Evolutionary conservation across 1,140 invertebrate species (phyloP).

Genomic region (Ceratina japonica): DNA sequence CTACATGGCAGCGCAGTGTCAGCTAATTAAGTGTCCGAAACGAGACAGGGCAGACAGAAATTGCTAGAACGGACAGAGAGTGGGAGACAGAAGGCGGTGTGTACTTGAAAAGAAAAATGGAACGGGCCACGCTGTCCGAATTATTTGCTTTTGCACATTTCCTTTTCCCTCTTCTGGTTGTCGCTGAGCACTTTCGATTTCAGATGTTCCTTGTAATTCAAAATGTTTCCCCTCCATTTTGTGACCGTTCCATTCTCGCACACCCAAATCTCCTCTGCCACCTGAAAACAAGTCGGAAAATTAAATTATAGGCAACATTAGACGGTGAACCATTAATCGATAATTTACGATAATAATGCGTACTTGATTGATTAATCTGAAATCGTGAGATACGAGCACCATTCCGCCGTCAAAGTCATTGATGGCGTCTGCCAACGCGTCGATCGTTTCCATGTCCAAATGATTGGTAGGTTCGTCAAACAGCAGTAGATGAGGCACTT

Average conservation of each 20-base stretch:
- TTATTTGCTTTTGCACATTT: slow-evolving; percentile 72
- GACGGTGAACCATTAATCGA: not conserved
- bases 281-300: slow-evolving; percentile 81
- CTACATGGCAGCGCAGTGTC: slow-evolving; percentile 70
- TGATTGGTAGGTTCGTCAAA: slow-evolving; percentile 99
- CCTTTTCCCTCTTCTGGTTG: slow-evolving; percentile 79
- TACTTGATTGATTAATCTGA: slow-evolving; percentile 98
- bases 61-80: slow-evolving; percentile 59
- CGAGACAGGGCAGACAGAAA: slow-evolving; percentile 1
- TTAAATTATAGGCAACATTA: not conserved
- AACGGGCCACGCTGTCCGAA: slow-evolving; percentile 39
- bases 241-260: slow-evolving; percentile 98
- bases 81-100: not conserved
- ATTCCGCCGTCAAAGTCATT: slow-evolving; percentile 99
- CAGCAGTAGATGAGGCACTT: slow-evolving; percentile 95
- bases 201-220: slow-evolving; percentile 97
- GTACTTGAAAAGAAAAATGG: slow-evolving; percentile 58
- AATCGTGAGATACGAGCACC: slow-evolving; percentile 98
- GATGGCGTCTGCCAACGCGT: slow-evolving; percentile 97
- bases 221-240: slow-evolving; percentile 98
- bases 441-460: slow-evolving; percentile 99
- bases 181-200: slow-evolving; percentile 90
- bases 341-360: slow-evolving; percentile 48
- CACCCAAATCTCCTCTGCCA: slow-evolving; percentile 99
- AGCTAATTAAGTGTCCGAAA: slow-evolving; percentile 49